Conservation (phyloP, 2,113 vertebrate genomes). For the Cynocephalus volans region DNA sequence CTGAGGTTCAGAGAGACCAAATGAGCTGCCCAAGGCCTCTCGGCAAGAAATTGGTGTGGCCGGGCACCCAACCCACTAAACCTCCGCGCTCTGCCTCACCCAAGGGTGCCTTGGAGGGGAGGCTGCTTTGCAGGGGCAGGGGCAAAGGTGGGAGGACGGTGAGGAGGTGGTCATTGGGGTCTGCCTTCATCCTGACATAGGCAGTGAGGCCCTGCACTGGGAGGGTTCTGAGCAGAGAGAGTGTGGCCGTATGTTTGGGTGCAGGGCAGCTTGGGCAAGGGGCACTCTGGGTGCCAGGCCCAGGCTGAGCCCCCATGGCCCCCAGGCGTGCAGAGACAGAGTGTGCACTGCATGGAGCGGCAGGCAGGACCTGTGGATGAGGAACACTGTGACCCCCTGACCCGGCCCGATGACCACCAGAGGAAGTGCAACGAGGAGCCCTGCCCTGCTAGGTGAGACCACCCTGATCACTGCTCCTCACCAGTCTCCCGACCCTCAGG, state of each 20-base stretch:
- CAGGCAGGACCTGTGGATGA: conserved; percentile 93
- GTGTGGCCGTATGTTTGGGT: not conserved
- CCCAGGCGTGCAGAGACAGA: conserved; percentile 94
- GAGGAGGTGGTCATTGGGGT: not conserved
- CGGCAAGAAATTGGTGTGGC: not conserved
- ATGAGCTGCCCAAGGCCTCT: not conserved
- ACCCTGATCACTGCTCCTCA: fast-evolving
- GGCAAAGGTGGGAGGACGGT: not conserved
- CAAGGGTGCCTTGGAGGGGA: not conserved
- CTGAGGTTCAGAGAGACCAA: not conserved
- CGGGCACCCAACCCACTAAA: fast-evolving
- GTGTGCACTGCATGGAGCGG: conserved; percentile 92
- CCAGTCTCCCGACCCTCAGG: fast-evolving
- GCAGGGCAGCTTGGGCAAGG: not conserved
- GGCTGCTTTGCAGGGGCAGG: fast-evolving
- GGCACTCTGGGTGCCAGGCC: not conserved
- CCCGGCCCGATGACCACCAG: conserved; percentile 91
- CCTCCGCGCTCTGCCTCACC: not conserved
- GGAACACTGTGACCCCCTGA: conserved; percentile 91
- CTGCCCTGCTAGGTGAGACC: conserved; percentile 93
- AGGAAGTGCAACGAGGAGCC: conserved; percentile 92
- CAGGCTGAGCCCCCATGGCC: not conserved
- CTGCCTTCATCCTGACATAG: not conserved
- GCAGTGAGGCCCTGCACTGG: not conserved
- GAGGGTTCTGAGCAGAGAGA: not conserved